Base-by-base conservation (phyloP, 2,113 vertebrate genomes). In the Pogonocichla stellata region DNA sequence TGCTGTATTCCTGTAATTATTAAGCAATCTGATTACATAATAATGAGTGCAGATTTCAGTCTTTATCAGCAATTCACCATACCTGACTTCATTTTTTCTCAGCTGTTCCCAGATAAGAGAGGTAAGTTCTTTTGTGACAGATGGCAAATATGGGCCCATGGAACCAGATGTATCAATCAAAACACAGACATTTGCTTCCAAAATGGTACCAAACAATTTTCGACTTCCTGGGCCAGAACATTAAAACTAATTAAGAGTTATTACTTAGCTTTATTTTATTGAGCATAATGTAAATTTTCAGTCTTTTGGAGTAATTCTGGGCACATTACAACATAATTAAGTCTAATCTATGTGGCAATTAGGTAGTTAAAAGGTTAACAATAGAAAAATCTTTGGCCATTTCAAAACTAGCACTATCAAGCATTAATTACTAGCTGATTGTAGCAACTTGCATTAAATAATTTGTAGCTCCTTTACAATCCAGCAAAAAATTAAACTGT, bases 71-170 rank as follows among this genome's bases (percentile, higher is more conserved):
- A 64, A 65, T 61, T 50, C 26, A 31, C 70, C 92, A 77, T 93
- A 98, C 98, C 98, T 98, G 83, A 97, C 61, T 50, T 94, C 92
- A 48, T 96, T 97, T 85, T 89, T 95, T 65, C 98, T 94, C 70
- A 99, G 97, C 91, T 99, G 98, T 45, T 99, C 99, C 98, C 98
- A 99, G 86, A 99, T 97, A 56, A 99, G 97, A 34, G 98, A 97
- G 40, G 94, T n/a, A 67, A 98, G 94, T 67, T 97, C 98, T 47
- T 88, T 97, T 53, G 95, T 97, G 75, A 99, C 33, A 33, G 93
- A 58, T 45, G 94, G 82, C 91, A 98, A 93, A 79, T 95, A 80
- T 2, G 96, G 93, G 38, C 94, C 97, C 98, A 98, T 98, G 89
- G 98, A 99, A 48, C 98, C 98, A 1, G 99, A 99, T 0, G 98